Evolutionary conservation across 1,140 invertebrate species (phyloP).

Genomic region (Rhynchophorus ferrugineus): DNA sequence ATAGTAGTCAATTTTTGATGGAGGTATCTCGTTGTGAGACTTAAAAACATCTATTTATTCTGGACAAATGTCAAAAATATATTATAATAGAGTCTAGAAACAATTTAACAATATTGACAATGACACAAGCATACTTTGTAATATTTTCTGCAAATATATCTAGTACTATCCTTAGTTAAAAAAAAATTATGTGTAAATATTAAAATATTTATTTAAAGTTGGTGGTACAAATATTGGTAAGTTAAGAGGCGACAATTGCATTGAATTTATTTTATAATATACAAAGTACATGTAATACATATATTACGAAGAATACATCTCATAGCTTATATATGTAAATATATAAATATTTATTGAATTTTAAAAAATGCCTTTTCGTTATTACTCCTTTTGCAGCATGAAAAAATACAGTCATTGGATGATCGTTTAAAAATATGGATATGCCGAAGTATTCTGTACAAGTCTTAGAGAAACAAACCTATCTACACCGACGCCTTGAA

Average conservation of each 20-base stretch:
- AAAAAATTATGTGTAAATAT: slow-evolving; percentile 1
- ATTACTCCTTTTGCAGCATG: not conserved
- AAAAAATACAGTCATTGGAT: not conserved
- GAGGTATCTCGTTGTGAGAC: too few relatives aligned
- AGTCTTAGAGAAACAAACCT: not conserved
- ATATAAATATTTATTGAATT: not conserved
- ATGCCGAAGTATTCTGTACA: not conserved
- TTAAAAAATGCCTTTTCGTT: not conserved
- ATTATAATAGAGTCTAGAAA: too few relatives aligned
- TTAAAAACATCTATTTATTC: too few relatives aligned
- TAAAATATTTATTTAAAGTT: slow-evolving; percentile 7
- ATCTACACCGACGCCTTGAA: not conserved
- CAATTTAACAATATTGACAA: too few relatives aligned
- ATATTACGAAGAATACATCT: not conserved
- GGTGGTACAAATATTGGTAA: not conserved
- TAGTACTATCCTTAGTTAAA: not conserved
- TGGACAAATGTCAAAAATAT: too few relatives aligned
- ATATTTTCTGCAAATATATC: not conserved
- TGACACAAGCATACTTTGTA: too few relatives aligned
- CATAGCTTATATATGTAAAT: not conserved
- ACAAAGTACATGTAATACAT: not conserved
- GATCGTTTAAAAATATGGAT: not conserved
- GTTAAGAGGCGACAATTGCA: not conserved
- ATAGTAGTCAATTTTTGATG: too few relatives aligned
- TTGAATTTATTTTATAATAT: not conserved